phyloP scores from a whole-genome alignment of 2,888 invertebrate genomes.

The Mythimna albipuncta region DNA sequence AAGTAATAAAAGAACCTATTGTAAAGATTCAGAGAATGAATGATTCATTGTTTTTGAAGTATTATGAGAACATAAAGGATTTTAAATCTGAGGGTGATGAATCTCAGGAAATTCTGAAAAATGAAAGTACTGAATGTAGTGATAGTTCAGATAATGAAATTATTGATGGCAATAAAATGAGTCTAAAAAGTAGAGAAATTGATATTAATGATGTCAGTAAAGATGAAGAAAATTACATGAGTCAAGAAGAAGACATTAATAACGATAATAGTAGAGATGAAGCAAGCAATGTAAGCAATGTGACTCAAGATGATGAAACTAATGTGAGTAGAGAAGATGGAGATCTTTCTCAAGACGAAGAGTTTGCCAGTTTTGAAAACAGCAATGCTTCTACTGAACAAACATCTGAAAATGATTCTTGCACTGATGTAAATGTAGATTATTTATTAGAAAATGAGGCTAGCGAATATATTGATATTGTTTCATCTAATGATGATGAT shows the following conservation, averaged over 20 bases:
- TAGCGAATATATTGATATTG: conserved; percentile 53
- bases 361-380: conserved; percentile 51
- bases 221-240: conserved; percentile 43
- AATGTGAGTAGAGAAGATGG: conserved; percentile 21
- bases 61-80: conserved; percentile 70
- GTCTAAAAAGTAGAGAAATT: conserved; percentile 46
- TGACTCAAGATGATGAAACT: conserved; percentile 37
- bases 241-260: conserved; percentile 45
- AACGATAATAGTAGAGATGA: conserved; percentile 50
- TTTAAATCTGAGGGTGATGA: conserved; percentile 50
- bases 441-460: conserved; percentile 55
- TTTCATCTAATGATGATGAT: conserved; percentile 58
- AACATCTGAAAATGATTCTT: conserved; percentile 42
- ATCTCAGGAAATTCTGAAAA: conserved; percentile 21
- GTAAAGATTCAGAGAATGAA: conserved; percentile 76
- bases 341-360: conserved; percentile 42
- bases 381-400: conserved; percentile 49
- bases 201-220: conserved; percentile 60
- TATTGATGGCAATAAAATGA: conserved; percentile 59
- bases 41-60: conserved; percentile 76
- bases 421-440: conserved; percentile 49
- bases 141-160: conserved; percentile 5
- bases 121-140: conserved; percentile 2
- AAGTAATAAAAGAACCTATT: conserved; percentile 67
- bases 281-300: conserved; percentile 54